Conservation (phyloP, 2,113 vertebrate species). For the Equus przewalskii region DNA sequence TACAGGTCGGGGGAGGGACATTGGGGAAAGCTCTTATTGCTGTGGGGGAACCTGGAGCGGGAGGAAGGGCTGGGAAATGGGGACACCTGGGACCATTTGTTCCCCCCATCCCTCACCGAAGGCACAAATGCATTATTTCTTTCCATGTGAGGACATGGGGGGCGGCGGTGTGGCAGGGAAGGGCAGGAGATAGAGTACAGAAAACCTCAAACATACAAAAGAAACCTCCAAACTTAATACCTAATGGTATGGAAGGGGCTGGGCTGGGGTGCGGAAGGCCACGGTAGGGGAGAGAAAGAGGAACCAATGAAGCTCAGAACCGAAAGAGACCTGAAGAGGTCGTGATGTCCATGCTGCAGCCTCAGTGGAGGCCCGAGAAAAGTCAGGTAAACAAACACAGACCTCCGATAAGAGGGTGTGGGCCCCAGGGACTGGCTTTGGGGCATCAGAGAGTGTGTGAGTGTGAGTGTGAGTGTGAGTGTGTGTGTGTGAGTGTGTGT, state of each 20-base stretch:
- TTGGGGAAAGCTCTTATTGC: slow-evolving; percentile 73
- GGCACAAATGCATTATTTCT: slow-evolving; percentile 82
- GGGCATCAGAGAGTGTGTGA: slow-evolving; percentile 30
- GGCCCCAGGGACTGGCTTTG: slow-evolving; percentile 68
- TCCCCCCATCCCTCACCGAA: slow-evolving; percentile 76
- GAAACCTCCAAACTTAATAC: slow-evolving; percentile 60
- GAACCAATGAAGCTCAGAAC: slow-evolving; percentile 31
- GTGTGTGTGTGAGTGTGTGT: background rate
- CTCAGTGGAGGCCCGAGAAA: slow-evolving; percentile 51
- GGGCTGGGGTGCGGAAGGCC: background rate
- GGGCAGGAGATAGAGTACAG: background rate
- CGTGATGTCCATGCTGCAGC: background rate
- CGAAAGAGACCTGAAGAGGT: background rate
- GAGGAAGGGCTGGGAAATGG: slow-evolving; percentile 27
- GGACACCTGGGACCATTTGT: slow-evolving; percentile 43
- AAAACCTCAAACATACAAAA: slow-evolving; percentile 78
- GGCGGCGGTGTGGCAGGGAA: background rate
- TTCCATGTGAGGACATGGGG: slow-evolving; percentile 69
- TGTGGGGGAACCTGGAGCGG: slow-evolving; percentile 40
- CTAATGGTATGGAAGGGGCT: slow-evolving; percentile 60
- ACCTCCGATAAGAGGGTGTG: background rate
- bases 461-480: background rate
- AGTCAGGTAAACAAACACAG: slow-evolving; percentile 64
- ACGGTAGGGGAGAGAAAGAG: background rate
- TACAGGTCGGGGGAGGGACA: slow-evolving; percentile 57